Evolutionary conservation across 2,113 vertebrate genomes (phyloP), one percentile per base, ranked within the genome.

Genomic region (Anhinga rufa): DNA sequence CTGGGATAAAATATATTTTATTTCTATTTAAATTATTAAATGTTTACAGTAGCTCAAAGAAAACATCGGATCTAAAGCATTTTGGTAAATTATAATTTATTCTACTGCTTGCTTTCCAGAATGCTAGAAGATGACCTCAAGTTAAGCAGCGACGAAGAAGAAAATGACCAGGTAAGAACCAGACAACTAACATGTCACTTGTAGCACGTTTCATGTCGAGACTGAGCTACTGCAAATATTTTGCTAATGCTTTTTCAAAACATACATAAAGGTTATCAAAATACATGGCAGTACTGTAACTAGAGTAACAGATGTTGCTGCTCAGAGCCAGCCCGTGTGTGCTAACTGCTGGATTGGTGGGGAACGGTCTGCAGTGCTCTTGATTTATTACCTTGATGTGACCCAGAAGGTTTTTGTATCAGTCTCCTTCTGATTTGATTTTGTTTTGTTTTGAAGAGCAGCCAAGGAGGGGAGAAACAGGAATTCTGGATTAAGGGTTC

Each of bases 41-140:
- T 84, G 42, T 69, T 90, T 94, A 68, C 32, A 72, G 25, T 62
- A 83, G 55, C 57, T 72, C 61, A 88, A 58, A 77, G 36, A 72
- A 91, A 58, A 82, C 44, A 74, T 28, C 34, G 36, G 21, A 54
- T 78, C 36, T 90, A 57, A 85, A 86, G 80, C 61, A 60, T 88
- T 93, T 87, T 64, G 25, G 26, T 87, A 55, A 88, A n/a, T 91
- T 83, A 10, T 34, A 79, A 52, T 49, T 93, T 48, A 55, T 70
- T 93, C 48, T 94, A 60, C 86, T 97, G 70, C 93, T 97, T 83
- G 46, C 84, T 95, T 95, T 98, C 75, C 97, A 98, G 98, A 95
- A 98, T 98, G 97, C 96, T 98, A 86, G 98, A 98, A 97, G 98
- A 98, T 98, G 98, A 98, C 95, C 98, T 98, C 80, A 98, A 98